These are phyloP conservation scores for Cuniculus paca DNA, from an alignment of 2,797 vertebrate genomes.

Conservation along the genomic window DNA sequence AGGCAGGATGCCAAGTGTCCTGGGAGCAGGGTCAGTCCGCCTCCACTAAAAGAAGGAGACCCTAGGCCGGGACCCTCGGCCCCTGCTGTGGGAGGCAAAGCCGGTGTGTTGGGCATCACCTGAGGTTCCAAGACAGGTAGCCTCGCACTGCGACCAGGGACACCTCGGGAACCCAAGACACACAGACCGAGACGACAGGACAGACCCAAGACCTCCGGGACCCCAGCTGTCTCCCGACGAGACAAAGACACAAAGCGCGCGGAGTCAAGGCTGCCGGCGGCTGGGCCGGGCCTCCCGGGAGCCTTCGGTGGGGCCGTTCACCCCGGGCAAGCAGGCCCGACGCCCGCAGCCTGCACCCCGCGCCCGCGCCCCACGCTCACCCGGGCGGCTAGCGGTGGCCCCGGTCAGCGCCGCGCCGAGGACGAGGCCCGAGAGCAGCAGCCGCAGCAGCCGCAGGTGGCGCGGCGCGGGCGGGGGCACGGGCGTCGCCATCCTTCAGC, in stretches of 20 bases:
- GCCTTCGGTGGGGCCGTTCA: background rate
- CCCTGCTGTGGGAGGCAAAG: background rate
- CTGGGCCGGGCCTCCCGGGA: background rate
- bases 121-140: background rate
- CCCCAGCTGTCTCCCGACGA: background rate
- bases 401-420: slow-evolving; percentile 68
- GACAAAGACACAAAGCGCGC: slow-evolving; percentile 12
- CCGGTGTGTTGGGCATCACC: background rate
- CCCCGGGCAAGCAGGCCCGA: background rate
- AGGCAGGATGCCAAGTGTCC: background rate
- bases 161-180: background rate
- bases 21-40: background rate
- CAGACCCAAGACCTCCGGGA: background rate
- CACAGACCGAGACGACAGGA: background rate
- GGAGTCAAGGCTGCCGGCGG: background rate
- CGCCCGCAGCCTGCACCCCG: background rate
- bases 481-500: slow-evolving; percentile 77
- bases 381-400: slow-evolving; percentile 70
- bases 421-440: slow-evolving; percentile 78
- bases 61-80: background rate
- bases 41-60: background rate
- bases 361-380: slow-evolving; percentile 72
- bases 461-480: slow-evolving; percentile 70
- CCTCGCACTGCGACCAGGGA: background rate
- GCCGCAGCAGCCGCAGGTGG: slow-evolving; percentile 75